These are phyloP conservation scores for Acanthopagrus latus DNA, from an alignment of 2,797 vertebrate genomes.

Conservation along the genomic window DNA sequence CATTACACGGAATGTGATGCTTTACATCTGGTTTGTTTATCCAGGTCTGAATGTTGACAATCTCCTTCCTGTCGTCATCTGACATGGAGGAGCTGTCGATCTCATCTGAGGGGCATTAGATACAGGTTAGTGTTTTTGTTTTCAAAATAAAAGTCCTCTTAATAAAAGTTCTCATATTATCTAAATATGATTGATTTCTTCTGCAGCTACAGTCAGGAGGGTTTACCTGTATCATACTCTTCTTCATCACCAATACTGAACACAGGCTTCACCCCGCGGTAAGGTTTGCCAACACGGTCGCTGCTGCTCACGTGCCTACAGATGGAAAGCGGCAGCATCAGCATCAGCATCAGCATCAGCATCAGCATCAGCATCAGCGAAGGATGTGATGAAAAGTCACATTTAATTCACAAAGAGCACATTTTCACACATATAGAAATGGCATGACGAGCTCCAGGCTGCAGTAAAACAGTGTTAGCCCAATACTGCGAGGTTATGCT, in stretches of 20 bases:
- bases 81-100: conserved; percentile 99
- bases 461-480: conserved; percentile 36
- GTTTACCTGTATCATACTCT: conserved; percentile 95
- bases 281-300: conserved; percentile 96
- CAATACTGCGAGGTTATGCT: conserved; percentile 49
- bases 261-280: conserved; percentile 97
- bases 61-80: conserved; percentile 97
- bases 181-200: neutral
- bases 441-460: conserved; percentile 56
- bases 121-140: neutral
- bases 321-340: neutral
- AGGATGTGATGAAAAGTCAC: conserved; percentile 9
- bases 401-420: conserved; percentile 17
- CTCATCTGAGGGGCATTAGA: conserved; percentile 87
- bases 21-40: conserved; percentile 98
- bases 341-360: neutral
- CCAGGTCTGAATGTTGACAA: conserved; percentile 99
- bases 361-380: neutral
- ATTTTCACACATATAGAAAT: conserved; percentile 35
- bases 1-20: conserved; percentile 95
- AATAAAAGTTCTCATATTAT: neutral
- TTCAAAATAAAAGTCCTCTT: conserved; percentile 5
- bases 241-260: conserved; percentile 99
- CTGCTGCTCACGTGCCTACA: conserved; percentile 98
- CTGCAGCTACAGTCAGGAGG: no score